Evolutionary conservation across 1,140 invertebrate genomes (phyloP).

Genomic region (Papilio machaon): DNA sequence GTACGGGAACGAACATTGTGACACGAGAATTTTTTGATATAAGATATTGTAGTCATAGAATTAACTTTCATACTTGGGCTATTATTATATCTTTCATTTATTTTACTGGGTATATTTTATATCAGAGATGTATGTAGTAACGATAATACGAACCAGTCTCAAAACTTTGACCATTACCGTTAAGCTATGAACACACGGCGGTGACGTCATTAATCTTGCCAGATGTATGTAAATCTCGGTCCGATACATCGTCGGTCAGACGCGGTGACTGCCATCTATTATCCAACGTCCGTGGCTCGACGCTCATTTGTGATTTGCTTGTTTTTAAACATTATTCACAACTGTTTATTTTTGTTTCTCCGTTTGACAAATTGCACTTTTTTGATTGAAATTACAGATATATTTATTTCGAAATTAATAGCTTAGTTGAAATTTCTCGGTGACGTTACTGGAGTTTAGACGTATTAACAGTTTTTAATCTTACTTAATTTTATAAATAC

Average conservation of each 20-base stretch:
- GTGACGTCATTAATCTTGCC: constrained; percentile 64
- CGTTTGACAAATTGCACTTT: constrained; percentile 9
- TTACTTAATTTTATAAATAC: no score
- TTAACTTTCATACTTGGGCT: no score
- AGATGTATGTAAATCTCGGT: constrained; percentile 67
- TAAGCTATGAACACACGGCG: constrained; percentile 42
- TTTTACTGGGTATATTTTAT: no score
- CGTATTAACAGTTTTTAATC: no score
- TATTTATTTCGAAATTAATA: no score
- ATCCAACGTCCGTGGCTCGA: constrained; percentile 54
- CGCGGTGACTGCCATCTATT: constrained; percentile 52
- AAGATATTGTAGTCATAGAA: no score
- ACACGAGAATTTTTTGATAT: no score
- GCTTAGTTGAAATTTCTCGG: no score
- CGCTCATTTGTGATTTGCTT: constrained; percentile 48
- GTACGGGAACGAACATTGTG: no score
- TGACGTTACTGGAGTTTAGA: no score
- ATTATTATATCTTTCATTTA: no score
- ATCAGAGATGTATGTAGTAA: not conserved
- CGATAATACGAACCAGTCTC: not conserved
- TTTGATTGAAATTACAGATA: no score
- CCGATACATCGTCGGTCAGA: constrained; percentile 69
- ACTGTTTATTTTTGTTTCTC: constrained; percentile 43
- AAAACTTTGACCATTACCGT: constrained; percentile 42
- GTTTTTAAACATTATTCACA: constrained; percentile 47